Evolutionary conservation across 1,140 invertebrate genomes (phyloP).

Genomic region (Stenopsyche tienmushanensis): DNA sequence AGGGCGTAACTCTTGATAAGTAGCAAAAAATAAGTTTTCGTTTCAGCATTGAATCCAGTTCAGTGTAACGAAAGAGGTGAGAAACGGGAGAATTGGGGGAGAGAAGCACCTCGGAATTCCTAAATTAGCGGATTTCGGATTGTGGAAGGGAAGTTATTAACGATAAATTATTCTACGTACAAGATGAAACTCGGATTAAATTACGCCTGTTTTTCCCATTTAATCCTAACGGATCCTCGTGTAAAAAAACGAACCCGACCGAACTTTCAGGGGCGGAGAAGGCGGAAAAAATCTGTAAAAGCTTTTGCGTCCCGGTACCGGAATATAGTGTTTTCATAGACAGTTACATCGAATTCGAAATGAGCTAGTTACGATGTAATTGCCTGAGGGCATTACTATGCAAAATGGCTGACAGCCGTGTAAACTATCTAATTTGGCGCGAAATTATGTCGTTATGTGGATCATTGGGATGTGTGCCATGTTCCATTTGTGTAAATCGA

Average conservation of each 20-base stretch:
- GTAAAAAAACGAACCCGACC: no score
- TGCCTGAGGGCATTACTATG: not conserved
- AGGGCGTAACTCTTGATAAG: not conserved
- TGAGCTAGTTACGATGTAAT: not conserved
- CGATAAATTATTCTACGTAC: conserved; percentile 34
- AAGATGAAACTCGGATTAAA: conserved; percentile 28
- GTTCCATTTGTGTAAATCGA: no score
- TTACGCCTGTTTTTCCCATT: conserved; percentile 23
- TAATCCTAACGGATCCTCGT: conserved; percentile 12
- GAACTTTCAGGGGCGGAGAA: no score
- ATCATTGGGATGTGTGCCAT: no score
- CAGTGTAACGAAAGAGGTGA: not conserved
- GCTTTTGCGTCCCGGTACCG: not conserved
- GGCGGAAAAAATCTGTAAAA: not conserved
- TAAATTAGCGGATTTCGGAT: conserved; percentile 21
- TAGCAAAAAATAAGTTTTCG: not conserved
- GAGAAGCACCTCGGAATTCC: conserved; percentile 1
- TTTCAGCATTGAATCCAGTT: not conserved
- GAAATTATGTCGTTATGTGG: not conserved
- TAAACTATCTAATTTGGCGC: not conserved
- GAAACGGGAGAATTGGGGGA: not conserved
- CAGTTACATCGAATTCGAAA: not conserved
- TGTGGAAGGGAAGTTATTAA: conserved; percentile 31
- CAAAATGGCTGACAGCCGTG: not conserved
- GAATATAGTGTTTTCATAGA: not conserved